A percentile compares a stretch with the other conserved stretches of the same genome.
These are phyloP conservation scores for Anastrepha obliqua DNA, from an alignment of 1,140 invertebrate species.

Conservation along the genomic window DNA sequence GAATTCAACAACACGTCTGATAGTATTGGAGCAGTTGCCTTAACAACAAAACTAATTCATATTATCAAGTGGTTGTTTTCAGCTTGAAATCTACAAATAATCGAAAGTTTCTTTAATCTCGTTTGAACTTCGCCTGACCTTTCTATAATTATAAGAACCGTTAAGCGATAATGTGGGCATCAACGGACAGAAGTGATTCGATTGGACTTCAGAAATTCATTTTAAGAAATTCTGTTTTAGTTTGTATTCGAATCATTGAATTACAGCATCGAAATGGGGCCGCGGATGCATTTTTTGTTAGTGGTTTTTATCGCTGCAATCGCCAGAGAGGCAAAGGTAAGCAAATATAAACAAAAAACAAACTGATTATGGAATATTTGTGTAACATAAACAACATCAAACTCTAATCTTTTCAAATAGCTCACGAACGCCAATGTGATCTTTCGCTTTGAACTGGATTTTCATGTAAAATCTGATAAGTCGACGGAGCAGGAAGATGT, in stretches of 20 bases:
- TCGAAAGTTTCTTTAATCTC: not conserved
- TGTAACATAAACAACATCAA: not conserved
- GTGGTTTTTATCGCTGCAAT: conserved; percentile 12
- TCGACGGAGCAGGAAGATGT: not conserved
- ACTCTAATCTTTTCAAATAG: not conserved
- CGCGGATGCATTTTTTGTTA: not conserved
- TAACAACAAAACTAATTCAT: no score
- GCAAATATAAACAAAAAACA: not conserved
- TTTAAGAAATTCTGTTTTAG: not conserved
- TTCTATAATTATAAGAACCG: not conserved
- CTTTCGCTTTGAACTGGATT: conserved; percentile 53
- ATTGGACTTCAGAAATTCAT: not conserved
- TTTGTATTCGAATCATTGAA: not conserved
- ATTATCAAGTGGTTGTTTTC: no score
- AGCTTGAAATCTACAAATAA: no score
- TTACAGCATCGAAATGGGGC: not conserved
- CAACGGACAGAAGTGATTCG: not conserved
- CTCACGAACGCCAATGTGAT: conserved; percentile 7
- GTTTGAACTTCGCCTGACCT: not conserved
- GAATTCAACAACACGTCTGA: no score
- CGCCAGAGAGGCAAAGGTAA: not conserved
- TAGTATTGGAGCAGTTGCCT: no score
- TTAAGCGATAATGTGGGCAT: not conserved
- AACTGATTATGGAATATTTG: not conserved
- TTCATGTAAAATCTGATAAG: conserved; percentile 43